These are phyloP conservation scores for Scartelaos histophorus DNA, from an alignment of 2,113 vertebrate genomes.

Conservation along the genomic window DNA sequence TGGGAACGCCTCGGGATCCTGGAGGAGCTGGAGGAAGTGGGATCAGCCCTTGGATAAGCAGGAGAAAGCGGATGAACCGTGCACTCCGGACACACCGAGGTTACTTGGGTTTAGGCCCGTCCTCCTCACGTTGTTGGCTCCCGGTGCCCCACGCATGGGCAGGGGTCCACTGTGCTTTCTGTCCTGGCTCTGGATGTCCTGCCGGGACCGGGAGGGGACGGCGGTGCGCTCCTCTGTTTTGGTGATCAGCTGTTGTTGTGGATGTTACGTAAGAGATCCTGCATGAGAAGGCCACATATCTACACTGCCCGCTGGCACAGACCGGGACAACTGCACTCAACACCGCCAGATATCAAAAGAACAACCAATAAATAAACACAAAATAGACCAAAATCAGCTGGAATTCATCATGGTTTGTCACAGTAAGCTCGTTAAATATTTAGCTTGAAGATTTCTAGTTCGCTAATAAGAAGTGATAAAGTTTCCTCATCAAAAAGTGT, in stretches of 20 bases:
- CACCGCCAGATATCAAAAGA: background rate
- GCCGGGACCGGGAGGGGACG: constrained; percentile 9
- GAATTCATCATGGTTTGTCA: too few relatives aligned
- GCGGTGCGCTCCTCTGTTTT: constrained; percentile 39
- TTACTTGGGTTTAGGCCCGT: background rate
- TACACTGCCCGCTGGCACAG: constrained; percentile 16
- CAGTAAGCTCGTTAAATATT: too few relatives aligned
- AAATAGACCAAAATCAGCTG: too few relatives aligned
- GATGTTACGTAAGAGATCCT: constrained; percentile 47
- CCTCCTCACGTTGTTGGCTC: constrained; percentile 16
- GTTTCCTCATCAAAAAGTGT: too few relatives aligned
- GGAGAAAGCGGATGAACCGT: too few relatives aligned
- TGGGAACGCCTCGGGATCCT: too few relatives aligned
- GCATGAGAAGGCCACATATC: constrained; percentile 30
- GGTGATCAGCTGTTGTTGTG: constrained; percentile 56
- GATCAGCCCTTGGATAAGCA: too few relatives aligned
- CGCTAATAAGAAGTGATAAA: too few relatives aligned
- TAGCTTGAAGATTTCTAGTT: too few relatives aligned
- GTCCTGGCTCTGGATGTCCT: constrained; percentile 23
- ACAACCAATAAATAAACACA: too few relatives aligned
- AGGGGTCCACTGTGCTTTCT: constrained; percentile 5
- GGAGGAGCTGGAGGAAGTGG: too few relatives aligned
- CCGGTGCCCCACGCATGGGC: constrained; percentile 4
- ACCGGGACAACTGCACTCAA: constrained; percentile 4
- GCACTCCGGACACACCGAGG: too few relatives aligned